Base-by-base conservation (phyloP, 1,140 invertebrate genomes). In the Eulimnadia texana region DNA sequence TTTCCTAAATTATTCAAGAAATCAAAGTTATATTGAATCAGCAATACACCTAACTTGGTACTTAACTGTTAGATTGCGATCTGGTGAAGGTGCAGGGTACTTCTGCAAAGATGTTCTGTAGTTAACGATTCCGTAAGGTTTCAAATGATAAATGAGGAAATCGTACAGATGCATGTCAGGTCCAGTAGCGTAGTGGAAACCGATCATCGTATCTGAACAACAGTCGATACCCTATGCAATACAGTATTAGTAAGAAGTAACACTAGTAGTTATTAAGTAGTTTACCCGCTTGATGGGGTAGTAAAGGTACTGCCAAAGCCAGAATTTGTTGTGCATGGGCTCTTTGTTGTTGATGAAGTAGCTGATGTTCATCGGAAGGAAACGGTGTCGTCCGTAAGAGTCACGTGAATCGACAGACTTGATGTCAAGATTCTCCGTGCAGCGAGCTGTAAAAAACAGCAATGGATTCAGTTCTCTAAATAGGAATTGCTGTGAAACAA, bases 301-400 rank as follows among this genome's bases (percentile, higher is more conserved):
- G 71, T 87, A 95, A 60, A 92, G 93, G 69, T 93, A 96, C 67
- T 90, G 83, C 90, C 90, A 94, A 70, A 93, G 95, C 93, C 93
- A 96, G 70, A 90, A 91, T 64, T 79, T 78, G 64, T 84, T 83
- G 68, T 88, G 81, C 9, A 84, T 78, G 65, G 88, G 86, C 50
- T 84, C 86, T n/a, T n/a, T n/a, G 0, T 90, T 90, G 69, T 91
- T 89, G 3, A 96, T 72, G 73, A 96, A 92, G 70, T 92, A 86
- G 68, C 92, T 88, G 0, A 90, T 90, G 3, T 88, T 81, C 72
- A 96, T 95, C 1, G 93, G 93, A 71, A 97, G 92, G 73, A 97
- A 97, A 29, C 93, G 78, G 2, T 90, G 89, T 11, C 92, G 79
- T 1, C 90, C 88, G 42, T 85, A 73, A 0, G 78, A 74, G 75